Evolutionary conservation across 2,888 invertebrate genomes (phyloP).

Genomic region (Sepiola atlantica): DNA sequence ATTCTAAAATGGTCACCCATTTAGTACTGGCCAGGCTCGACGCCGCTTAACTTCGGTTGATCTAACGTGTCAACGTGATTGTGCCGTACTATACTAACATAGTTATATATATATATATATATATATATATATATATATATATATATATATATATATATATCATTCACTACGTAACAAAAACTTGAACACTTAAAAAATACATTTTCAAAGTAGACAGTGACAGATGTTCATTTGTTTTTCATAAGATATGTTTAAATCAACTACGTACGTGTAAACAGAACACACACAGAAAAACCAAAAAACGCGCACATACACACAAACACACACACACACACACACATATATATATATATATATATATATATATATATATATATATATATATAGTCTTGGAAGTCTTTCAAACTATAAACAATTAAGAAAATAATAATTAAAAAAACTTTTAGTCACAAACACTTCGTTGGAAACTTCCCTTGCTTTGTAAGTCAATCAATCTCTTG

Average conservation of each 20-base stretch:
- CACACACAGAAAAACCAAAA: not conserved
- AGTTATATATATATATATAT: not conserved
- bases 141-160: no score
- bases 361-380: constrained; percentile 3
- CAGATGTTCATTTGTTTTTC: no score
- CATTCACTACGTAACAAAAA: not conserved
- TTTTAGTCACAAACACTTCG: no score
- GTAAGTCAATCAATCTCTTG: no score
- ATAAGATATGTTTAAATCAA: no score
- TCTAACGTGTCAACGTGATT: not conserved
- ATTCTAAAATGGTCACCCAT: no score
- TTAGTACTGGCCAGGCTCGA: no score
- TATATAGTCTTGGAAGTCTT: no score
- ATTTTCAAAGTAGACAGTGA: no score
- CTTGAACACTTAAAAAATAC: not conserved
- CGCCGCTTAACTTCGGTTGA: no score
- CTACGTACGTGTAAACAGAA: no score
- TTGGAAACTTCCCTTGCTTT: no score
- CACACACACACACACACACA: not conserved
- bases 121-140: not conserved
- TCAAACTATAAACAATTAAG: not conserved
- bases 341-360: constrained; percentile 32
- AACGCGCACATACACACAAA: not conserved
- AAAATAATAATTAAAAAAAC: not conserved
- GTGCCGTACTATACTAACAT: not conserved